Evolutionary conservation across 2,113 vertebrate species (phyloP).

Genomic region (Nicator chloris): DNA sequence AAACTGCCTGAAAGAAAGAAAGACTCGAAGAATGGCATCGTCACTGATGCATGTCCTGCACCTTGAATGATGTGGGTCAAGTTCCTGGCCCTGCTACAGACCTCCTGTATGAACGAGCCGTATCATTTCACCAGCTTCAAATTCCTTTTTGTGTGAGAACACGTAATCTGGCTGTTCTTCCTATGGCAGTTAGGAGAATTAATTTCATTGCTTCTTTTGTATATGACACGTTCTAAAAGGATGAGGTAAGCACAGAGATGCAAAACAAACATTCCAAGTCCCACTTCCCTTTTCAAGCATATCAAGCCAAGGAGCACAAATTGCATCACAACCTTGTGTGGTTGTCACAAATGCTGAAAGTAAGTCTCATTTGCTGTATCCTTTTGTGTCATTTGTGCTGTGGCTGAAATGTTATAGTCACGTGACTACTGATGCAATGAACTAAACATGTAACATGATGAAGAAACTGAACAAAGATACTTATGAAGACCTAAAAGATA

Average conservation of each 20-base stretch:
- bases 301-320: neutral
- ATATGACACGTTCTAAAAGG: neutral
- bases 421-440: neutral
- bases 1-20: neutral
- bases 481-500: neutral
- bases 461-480: neutral
- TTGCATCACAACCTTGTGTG: neutral
- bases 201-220: neutral
- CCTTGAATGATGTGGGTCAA: neutral
- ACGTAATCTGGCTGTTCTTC: neutral
- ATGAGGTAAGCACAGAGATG: neutral
- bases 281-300: neutral
- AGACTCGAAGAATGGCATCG: neutral
- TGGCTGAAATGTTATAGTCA: neutral
- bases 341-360: neutral
- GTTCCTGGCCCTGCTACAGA: neutral
- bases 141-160: neutral
- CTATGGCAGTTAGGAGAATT: neutral
- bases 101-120: neutral
- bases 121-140: neutral
- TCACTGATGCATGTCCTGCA: accelerated
- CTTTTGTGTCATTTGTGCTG: neutral
- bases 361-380: neutral
- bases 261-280: neutral
- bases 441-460: neutral